Evolutionary conservation across 2,113 vertebrate genomes (phyloP), one percentile per base, ranked within the genome.

Genomic region (Cercocebus atys): DNA sequence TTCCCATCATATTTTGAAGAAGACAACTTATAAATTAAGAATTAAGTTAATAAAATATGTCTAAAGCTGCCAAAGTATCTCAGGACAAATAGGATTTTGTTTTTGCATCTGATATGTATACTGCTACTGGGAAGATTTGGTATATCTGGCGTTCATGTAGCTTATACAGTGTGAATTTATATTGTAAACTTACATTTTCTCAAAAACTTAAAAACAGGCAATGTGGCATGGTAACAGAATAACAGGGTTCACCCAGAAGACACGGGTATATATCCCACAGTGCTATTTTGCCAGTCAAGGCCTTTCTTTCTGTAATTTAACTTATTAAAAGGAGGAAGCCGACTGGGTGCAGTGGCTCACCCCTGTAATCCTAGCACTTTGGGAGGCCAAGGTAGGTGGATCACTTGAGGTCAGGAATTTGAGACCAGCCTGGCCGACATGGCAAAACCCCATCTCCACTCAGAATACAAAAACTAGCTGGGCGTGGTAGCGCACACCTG

Each of bases 11-110:
- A 55, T 95, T 92, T 83, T 73, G 35, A 92, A 96, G 93, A 83
- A 86, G 52, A 17, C 61, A 89, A 43, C 38, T 80, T 83, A 11
- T 88, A 61, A 91, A 61, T 93, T 97, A 61, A 66, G 86, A 89
- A 76, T 72, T 14, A 90, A 88, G 72, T 66, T 68, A 84, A 47
- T 93, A 38, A 87, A 90, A 76, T 92, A 83, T 94, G 79, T 79
- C 80, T 66, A 6, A 93, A 68, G 78, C 93, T 92, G 14, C 17
- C 76, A 32, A 10, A 84, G 32, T 50, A 52, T 47, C 23, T 91
- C 12, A 66, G 76, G 57, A 72, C 25, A 76, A 96, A 81, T 0
- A 52, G n/a, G 10, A 40, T 87, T 91, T 87, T 95, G 86, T 78
- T 90, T 73, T 64, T 70, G 25, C 70, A 18, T 35, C 81, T 93